Base-by-base conservation (phyloP, 2,888 invertebrate genomes). In the Dryobotodes eremita region DNA sequence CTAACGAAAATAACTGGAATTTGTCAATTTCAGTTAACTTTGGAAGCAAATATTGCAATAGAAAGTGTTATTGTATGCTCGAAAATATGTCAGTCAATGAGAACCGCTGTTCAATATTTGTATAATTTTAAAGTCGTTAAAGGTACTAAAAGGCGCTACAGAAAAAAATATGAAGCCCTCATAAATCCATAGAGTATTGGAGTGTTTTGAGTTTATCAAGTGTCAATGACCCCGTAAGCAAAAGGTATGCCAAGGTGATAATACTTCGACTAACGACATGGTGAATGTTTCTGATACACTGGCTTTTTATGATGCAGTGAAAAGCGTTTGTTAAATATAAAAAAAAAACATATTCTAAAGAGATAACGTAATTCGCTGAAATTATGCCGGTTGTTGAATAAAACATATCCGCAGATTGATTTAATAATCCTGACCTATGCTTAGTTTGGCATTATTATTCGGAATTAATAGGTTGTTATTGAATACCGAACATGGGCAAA, bases 201-300 rank as follows among this genome's bases (percentile, higher is more conserved):
- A 72, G 55, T 50, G 70, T 77, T 89, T 89, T 88, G 86, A 89
- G 90, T 91, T 94, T 93, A 94, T 93, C 92, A 90, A 85, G 86
- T 92, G 95, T 94, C 95, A 94, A 92, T 90, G 94, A 94, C 93
- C 95, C 92, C 93, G 92, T 91, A 91, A 90, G 92, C 92, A 91
- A 93, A 94, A 94, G 94, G 94, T 93, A 94, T 95, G 94, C 92
- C 92, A 94, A 94, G 93, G 94, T 93, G 93, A 95, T 93, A 93
- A 82, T 89, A 93, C 92, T 92, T 92, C 84, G 85, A 81, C 88
- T 90, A 90, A 89, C 90, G 91, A 92, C 90, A 92, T 92, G 88
- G 90, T 90, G 86, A 90, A 91, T 89, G 86, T 87, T 88, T 76
- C 61, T 77, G 65, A 80, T 83, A 66, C 46, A 70, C 42, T n/a